phyloP scores from a whole-genome alignment of 2,888 invertebrate genomes.

The Chalcis sispes region DNA sequence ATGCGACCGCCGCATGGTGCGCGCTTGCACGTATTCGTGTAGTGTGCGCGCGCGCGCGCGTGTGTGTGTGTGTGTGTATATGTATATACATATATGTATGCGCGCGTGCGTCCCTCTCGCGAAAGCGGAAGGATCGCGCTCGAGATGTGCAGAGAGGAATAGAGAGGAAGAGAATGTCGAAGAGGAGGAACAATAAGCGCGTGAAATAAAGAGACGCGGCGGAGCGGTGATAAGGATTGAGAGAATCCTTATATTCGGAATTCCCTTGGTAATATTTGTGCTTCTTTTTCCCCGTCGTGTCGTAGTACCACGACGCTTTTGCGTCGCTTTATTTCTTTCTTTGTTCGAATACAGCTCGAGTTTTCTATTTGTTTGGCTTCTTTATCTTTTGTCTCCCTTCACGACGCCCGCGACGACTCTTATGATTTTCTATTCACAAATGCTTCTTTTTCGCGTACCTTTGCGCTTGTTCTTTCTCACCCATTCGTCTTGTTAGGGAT shows the following conservation, averaged over 20 bases:
- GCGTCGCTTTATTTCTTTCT: neutral
- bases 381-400: neutral
- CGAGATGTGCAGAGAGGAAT: neutral
- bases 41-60: neutral
- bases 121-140: constrained; percentile 18
- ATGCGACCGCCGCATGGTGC: neutral
- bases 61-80: neutral
- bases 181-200: constrained; percentile 22
- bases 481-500: too few relatives aligned
- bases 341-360: too few relatives aligned
- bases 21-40: too few relatives aligned
- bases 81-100: neutral
- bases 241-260: constrained; percentile 5
- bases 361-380: neutral
- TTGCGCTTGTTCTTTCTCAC: too few relatives aligned
- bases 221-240: neutral
- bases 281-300: neutral
- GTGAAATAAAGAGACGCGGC: constrained; percentile 30
- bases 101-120: too few relatives aligned
- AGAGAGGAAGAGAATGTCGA: neutral
- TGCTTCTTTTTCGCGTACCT: neutral
- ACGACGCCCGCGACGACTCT: neutral
- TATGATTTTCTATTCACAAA: constrained; percentile 8
- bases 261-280: constrained; percentile 42
- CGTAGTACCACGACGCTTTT: neutral